These are phyloP conservation scores for Oryzias javanicus DNA, from an alignment of 2,113 vertebrate genomes.

Conservation along the genomic window DNA sequence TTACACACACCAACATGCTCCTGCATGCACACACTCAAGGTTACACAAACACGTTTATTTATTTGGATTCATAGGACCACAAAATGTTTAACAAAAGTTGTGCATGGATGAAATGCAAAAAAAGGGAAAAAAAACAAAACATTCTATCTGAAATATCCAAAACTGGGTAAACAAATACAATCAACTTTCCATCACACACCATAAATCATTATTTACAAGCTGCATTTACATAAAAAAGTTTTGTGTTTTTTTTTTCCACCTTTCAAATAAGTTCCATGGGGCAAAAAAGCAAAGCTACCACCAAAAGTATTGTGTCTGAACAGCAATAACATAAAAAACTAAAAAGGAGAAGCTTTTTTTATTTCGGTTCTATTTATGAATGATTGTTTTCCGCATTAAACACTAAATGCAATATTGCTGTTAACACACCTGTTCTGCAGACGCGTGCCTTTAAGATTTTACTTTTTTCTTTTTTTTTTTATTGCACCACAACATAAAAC, in stretches of 20 bases:
- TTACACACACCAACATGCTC: slow-evolving; percentile 44
- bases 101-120: slow-evolving; percentile 46
- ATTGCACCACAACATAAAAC: slow-evolving; percentile 22
- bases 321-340: slow-evolving; percentile 45
- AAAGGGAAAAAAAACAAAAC: slow-evolving; percentile 48
- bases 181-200: slow-evolving; percentile 27
- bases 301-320: slow-evolving; percentile 33
- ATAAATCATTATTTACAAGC: slow-evolving; percentile 19
- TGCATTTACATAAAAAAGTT: neutral
- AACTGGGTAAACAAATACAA: slow-evolving; percentile 47
- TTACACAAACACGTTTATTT: slow-evolving; percentile 61
- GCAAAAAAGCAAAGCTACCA: slow-evolving; percentile 7
- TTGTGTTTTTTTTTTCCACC: slow-evolving; percentile 1
- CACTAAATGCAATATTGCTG: neutral
- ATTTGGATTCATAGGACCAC: slow-evolving; percentile 61
- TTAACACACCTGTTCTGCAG: too few relatives aligned
- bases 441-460: slow-evolving; percentile 31
- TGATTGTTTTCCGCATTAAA: slow-evolving; percentile 7
- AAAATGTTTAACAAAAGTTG: slow-evolving; percentile 63
- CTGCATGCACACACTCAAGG: slow-evolving; percentile 47
- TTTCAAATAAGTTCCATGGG: neutral
- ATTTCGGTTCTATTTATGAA: slow-evolving; percentile 36
- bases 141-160: slow-evolving; percentile 50
- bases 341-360: slow-evolving; percentile 36
- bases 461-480: slow-evolving; percentile 2